These are phyloP conservation scores for Scrobipalpa atriplicella DNA, from an alignment of 2,888 invertebrate species.

Conservation along the genomic window DNA sequence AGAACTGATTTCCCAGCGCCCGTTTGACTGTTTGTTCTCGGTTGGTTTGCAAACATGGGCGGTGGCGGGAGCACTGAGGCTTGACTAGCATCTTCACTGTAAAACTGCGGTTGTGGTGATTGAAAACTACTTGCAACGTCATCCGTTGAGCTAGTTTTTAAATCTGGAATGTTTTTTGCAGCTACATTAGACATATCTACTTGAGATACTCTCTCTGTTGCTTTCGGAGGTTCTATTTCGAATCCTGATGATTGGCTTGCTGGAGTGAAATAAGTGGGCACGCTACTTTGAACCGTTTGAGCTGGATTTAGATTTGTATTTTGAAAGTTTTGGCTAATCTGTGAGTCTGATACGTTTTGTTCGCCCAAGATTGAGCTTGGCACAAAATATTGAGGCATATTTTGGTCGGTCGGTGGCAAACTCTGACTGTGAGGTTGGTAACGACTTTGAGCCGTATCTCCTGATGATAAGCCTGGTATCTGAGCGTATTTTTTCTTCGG, in stretches of 20 bases:
- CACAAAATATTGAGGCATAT: slow-evolving; percentile 41
- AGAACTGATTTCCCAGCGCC: slow-evolving; percentile 58
- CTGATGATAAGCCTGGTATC: slow-evolving; percentile 87
- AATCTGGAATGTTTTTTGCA: slow-evolving; percentile 22
- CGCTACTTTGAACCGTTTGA: not conserved
- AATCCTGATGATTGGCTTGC: not conserved
- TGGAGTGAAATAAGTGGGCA: slow-evolving; percentile 3
- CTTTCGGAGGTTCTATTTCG: not conserved
- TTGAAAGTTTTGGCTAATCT: not conserved
- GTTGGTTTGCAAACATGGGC: slow-evolving; percentile 66
- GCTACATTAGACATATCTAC: slow-evolving; percentile 4
- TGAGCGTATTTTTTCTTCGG: slow-evolving; percentile 90
- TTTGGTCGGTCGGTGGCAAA: slow-evolving; percentile 19
- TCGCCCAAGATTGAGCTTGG: slow-evolving; percentile 31
- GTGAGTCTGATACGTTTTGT: not conserved
- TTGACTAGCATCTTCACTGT: slow-evolving; percentile 19
- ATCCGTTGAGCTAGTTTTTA: not conserved
- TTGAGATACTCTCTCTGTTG: slow-evolving; percentile 8
- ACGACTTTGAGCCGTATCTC: slow-evolving; percentile 43
- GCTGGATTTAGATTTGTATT: not conserved
- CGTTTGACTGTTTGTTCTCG: slow-evolving; percentile 46
- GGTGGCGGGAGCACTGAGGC: slow-evolving; percentile 67
- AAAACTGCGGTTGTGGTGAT: slow-evolving; percentile 25
- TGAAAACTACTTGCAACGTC: slow-evolving; percentile 5
- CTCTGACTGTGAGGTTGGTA: slow-evolving; percentile 37